phyloP scores from a whole-genome alignment of 2,113 vertebrate species.

The Gavia stellata region DNA sequence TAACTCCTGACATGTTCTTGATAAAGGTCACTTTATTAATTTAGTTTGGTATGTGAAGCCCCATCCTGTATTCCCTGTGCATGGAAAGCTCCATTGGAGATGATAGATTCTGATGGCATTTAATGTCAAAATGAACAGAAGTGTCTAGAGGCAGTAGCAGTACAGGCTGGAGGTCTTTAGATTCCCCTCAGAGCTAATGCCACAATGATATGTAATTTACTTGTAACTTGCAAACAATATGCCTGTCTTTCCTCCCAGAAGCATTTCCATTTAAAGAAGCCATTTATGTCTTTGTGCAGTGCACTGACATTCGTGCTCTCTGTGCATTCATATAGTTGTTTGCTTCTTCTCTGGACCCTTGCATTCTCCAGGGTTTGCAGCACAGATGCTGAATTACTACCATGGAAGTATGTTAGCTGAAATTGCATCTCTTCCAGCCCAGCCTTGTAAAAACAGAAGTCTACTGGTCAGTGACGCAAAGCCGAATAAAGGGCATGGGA shows the following conservation, averaged over 20 bases:
- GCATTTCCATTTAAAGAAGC: neutral
- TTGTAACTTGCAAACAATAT: neutral
- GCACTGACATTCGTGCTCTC: accelerated
- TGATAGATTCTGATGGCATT: neutral
- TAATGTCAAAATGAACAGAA: neutral
- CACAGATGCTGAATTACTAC: neutral
- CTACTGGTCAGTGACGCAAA: neutral
- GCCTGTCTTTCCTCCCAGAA: neutral
- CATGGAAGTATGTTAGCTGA: neutral
- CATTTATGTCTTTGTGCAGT: neutral
- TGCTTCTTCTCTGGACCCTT: neutral
- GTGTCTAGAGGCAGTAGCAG: neutral
- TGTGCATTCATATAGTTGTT: neutral
- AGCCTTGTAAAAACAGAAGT: neutral
- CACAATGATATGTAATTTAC: neutral
- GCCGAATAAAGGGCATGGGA: neutral
- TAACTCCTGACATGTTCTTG: neutral
- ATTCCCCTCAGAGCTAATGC: neutral
- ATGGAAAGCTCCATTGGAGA: neutral
- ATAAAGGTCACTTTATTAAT: neutral
- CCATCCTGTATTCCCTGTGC: neutral
- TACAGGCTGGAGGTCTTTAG: neutral
- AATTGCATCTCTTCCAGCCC: neutral
- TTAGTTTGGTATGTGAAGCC: neutral
- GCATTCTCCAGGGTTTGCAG: neutral